Base-by-base conservation (phyloP, 2,113 vertebrate species). In the Arenaria interpres region DNA sequence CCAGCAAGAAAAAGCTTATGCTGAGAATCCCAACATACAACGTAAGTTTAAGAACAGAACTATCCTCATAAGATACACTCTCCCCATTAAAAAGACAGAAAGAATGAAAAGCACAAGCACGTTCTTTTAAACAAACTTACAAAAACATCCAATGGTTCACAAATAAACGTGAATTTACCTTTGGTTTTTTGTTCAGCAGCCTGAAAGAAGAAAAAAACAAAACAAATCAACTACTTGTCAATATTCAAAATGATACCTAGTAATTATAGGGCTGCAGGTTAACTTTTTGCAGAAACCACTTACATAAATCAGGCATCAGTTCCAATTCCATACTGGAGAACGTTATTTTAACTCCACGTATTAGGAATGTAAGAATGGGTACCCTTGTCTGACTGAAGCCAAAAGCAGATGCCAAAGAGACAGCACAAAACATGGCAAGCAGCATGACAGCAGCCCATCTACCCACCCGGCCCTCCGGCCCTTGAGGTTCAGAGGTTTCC, bases 161-260 rank as follows among this genome's bases (percentile, higher is more conserved):
- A 45, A 72, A 91, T 28, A 93, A 95, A 93, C 3, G 3, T 57
- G 41, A 88, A 96, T 98, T 99, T 98, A 99, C 99, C 99, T 99
- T 99, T 99, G 99, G 99, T 98, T 99, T 99, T 99, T 98, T 99
- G 99, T 98, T 99, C 99, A 98, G 99, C 98, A 99, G 98, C 98
- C 99, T 99, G 98, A 71, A 98, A 97, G 32, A 95, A 94, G 51
- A 94, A 89, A 85, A 95, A 96, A 97, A 98, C n/a, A 87, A 92
- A 77, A 37, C 35, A 80, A 91, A 91, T 97, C 85, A 97, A 89
- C 53, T 41, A 28, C 8, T 87, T 71, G 66, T 60, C 88, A 95
- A 87, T 41, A 95, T 10, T 48, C 32, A 24, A 72, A 77, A 19
- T 10, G 9, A 59, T 28, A 75, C 21, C 25, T 30, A 51, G 10